Conservation (phyloP, 1,140 invertebrate genomes). For the Ridgeia piscesae region DNA sequence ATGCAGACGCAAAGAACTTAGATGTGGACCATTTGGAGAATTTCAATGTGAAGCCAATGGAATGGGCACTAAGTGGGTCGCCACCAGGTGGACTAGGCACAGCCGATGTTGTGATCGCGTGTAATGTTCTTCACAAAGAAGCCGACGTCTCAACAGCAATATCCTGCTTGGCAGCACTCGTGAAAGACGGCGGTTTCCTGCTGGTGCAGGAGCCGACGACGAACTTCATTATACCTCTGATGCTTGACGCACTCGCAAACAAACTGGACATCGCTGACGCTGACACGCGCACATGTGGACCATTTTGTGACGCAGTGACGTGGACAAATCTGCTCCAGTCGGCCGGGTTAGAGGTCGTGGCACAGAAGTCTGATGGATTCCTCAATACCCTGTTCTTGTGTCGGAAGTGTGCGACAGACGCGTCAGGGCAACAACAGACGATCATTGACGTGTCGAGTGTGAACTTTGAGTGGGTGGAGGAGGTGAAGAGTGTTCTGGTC, state of each 20-base stretch:
- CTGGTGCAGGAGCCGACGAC: constrained; percentile 73
- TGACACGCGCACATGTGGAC: constrained; percentile 38
- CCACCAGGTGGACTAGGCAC: constrained; percentile 35
- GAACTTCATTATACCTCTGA: constrained; percentile 53
- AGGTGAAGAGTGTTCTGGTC: constrained; percentile 69
- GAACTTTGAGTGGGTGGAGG: constrained; percentile 73
- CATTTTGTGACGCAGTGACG: constrained; percentile 47
- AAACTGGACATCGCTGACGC: constrained; percentile 15
- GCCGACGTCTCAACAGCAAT: constrained; percentile 50
- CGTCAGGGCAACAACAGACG: not conserved
- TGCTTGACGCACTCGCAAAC: constrained; percentile 29
- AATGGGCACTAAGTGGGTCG: constrained; percentile 43
- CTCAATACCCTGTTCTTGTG: constrained; percentile 49
- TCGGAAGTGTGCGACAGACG: constrained; percentile 31
- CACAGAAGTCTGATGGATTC: constrained; percentile 46
- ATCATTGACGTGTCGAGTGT: constrained; percentile 47
- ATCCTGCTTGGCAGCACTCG: constrained; percentile 60
- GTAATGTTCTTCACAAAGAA: constrained; percentile 53
- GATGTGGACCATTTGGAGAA: constrained; percentile 43
- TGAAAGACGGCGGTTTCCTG: constrained; percentile 74
- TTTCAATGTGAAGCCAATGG: constrained; percentile 23
- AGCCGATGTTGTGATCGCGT: constrained; percentile 51
- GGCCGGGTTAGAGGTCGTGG: constrained; percentile 56
- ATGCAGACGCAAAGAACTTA: constrained; percentile 44
- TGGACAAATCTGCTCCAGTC: constrained; percentile 56